These are phyloP conservation scores for Notarius lentiginosus DNA, from an alignment of 2,113 vertebrate species.

Conservation along the genomic window DNA sequence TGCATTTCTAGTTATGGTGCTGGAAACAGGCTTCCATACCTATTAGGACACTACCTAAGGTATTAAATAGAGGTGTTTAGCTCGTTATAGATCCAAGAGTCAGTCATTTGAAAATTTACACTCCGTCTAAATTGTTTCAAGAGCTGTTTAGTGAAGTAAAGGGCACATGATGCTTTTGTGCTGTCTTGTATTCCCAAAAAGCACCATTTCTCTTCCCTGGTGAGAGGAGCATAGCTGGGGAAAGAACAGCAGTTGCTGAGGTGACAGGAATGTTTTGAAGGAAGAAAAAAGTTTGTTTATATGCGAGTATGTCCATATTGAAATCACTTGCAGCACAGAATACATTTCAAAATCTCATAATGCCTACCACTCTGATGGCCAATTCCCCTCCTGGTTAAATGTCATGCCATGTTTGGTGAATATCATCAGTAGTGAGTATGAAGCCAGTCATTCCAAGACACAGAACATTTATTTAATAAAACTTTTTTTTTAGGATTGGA, in stretches of 20 bases:
- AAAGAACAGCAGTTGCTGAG: background rate
- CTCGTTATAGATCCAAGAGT: background rate
- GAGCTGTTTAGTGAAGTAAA: background rate
- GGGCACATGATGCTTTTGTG: background rate
- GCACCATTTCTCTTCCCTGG: background rate
- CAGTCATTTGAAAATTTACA: background rate
- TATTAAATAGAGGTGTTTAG: background rate
- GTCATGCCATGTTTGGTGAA: background rate
- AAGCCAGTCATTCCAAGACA: too few relatives aligned
- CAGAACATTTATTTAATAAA: too few relatives aligned
- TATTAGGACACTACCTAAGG: background rate
- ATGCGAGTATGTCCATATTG: background rate
- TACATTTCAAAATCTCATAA: background rate
- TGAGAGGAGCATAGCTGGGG: background rate
- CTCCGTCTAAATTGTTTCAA: background rate
- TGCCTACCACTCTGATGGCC: background rate
- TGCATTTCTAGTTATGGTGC: too few relatives aligned
- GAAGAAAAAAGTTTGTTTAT: conserved; percentile 9
- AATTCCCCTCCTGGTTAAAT: background rate
- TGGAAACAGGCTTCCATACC: too few relatives aligned
- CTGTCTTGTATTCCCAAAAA: background rate
- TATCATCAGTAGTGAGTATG: background rate
- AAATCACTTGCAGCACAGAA: background rate
- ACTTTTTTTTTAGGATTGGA: too few relatives aligned
- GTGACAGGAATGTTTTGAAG: conserved; percentile 12